Evolutionary conservation across 2,797 vertebrate genomes (phyloP).

Genomic region (Apogon talboti): DNA sequence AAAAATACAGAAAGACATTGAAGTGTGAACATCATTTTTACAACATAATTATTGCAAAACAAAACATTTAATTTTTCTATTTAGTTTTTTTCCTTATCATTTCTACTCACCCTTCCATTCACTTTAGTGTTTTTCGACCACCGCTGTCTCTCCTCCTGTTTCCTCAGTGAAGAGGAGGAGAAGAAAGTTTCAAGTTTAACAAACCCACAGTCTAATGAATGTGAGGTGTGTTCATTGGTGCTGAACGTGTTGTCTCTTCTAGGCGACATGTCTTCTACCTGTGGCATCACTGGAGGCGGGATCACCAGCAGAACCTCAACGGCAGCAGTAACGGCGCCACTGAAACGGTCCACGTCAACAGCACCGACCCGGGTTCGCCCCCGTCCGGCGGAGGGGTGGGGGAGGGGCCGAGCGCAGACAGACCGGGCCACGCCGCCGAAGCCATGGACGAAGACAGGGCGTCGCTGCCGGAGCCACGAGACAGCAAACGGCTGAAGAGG

Average conservation of each 20-base stretch:
- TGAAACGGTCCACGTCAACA: slow-evolving; percentile 57
- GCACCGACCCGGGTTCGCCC: slow-evolving; percentile 68
- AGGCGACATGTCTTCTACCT: slow-evolving; percentile 93
- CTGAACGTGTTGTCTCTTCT: slow-evolving; percentile 17
- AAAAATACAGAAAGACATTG: no score
- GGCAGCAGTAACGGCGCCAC: slow-evolving; percentile 36
- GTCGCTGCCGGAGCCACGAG: slow-evolving; percentile 81
- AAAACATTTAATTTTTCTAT: no score
- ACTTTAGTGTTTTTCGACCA: no score
- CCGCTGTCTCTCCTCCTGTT: no score
- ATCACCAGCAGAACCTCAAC: slow-evolving; percentile 61
- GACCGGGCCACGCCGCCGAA: slow-evolving; percentile 64
- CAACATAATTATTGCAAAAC: no score
- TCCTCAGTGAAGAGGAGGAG: no score
- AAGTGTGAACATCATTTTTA: no score
- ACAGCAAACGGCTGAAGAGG: slow-evolving; percentile 93
- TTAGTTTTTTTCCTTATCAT: no score
- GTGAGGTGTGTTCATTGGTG: no score
- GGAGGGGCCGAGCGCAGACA: slow-evolving; percentile 26
- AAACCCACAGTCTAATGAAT: no score
- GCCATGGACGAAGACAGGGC: slow-evolving; percentile 90
- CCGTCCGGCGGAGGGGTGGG: slow-evolving; percentile 26
- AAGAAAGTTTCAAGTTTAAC: no score
- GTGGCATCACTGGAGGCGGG: slow-evolving; percentile 88
- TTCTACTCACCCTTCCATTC: no score